phyloP scores from a whole-genome alignment of 2,113 vertebrate species.

The Mastomys coucha region DNA sequence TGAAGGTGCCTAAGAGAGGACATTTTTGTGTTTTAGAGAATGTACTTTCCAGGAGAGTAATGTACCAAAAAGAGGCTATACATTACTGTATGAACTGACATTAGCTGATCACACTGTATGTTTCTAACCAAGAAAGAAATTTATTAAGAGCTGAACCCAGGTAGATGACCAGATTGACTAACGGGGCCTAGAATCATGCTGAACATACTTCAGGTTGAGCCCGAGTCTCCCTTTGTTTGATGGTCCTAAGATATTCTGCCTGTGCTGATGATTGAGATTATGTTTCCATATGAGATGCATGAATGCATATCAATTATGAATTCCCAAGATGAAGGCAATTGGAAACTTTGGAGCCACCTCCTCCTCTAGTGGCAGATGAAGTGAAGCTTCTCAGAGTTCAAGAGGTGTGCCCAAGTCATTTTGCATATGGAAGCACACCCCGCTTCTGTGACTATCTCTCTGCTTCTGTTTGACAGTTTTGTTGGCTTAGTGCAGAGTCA shows the following conservation, averaged over 20 bases:
- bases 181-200: not conserved
- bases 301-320: not conserved
- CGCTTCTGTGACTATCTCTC: not conserved
- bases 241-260: not conserved
- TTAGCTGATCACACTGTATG: too few species aligned
- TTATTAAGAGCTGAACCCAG: not conserved
- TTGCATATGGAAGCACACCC: not conserved
- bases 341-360: not conserved
- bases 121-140: not conserved
- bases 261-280: not conserved
- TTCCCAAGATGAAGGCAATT: not conserved
- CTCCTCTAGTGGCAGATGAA: slow-evolving; percentile 6
- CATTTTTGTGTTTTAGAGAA: not conserved
- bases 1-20: not conserved
- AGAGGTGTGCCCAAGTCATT: not conserved
- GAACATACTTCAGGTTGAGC: not conserved
- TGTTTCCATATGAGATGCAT: not conserved
- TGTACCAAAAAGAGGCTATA: not conserved
- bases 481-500: not conserved
- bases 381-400: not conserved
- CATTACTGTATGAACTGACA: not conserved
- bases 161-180: not conserved
- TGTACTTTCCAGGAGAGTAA: not conserved
- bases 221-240: not conserved
- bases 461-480: not conserved